Percentiles rank a stretch among this genome's conserved stretches.
Evolutionary conservation across 23 tunicate genomes (phyloP).

Genomic region (Clavelina lepadiformis): DNA sequence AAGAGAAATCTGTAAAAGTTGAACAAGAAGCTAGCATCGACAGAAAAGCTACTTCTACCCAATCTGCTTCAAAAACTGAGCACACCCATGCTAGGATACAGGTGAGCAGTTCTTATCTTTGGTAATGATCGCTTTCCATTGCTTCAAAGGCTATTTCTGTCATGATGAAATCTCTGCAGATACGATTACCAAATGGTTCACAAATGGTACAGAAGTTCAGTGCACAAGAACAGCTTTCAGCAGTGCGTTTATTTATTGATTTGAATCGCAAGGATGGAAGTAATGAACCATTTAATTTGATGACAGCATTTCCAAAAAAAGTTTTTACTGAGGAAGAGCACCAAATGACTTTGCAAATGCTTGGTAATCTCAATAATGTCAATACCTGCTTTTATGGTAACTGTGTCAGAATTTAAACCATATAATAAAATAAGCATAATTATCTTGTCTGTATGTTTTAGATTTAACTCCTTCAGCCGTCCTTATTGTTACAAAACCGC

Average conservation of each 20-base stretch:
- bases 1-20: constrained; percentile 17
- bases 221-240: constrained; percentile 61
- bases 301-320: constrained; percentile 69
- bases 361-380: constrained; percentile 22
- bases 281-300: constrained; percentile 29
- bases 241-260: constrained; percentile 59
- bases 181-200: constrained; percentile 59
- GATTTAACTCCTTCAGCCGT: constrained; percentile 51
- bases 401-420: too few relatives aligned
- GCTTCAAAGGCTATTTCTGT: too few relatives aligned
- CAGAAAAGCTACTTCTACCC: not conserved
- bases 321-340: constrained; percentile 54
- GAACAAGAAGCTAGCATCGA: constrained; percentile 9
- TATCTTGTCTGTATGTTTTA: constrained; percentile 6
- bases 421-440: not conserved
- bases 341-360: constrained; percentile 41
- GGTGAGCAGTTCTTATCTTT: too few relatives aligned
- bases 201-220: constrained; percentile 62
- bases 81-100: constrained; percentile 56
- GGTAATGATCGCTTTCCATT: too few relatives aligned
- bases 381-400: not conserved
- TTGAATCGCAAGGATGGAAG: constrained; percentile 51
- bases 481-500: constrained; percentile 37
- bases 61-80: constrained; percentile 17
- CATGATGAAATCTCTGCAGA: too few relatives aligned